Evolutionary conservation across 2,797 vertebrate species (phyloP), one percentile per base, ranked within the genome.

Genomic region (Epinephelus coioides): DNA sequence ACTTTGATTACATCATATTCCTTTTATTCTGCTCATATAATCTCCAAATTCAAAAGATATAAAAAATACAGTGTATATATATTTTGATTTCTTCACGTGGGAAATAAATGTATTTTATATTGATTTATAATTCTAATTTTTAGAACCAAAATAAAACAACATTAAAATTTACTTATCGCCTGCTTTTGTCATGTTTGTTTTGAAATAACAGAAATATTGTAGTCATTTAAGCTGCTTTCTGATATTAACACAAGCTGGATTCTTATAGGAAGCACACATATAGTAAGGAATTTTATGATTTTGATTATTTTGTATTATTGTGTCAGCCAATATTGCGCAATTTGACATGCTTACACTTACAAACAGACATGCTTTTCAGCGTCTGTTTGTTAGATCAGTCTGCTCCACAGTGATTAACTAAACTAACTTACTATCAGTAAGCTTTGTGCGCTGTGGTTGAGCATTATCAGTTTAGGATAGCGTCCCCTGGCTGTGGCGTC

Each of bases 401-500:
- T 59, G 21, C 27, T 21, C 23, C 40, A 17, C 0, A 34, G 34
- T 34, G 34, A 34, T 34, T 34, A 34, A 34, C 34, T 55, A 6
- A n/a, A 53, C 56, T 44, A 3, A 69, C 23, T 59, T 66, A 34
- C 55, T 27, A 3, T 69, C 30, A 51, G 19, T 49, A 13, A 76
- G 17, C 21, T 25, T 50, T 13, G 6, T 38, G 18, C 3, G 0
- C 34, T 63, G 11, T 63, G 25, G 27, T 54, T 60, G 5, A 50
- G 18, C 1, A 8, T 25, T n/a, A 17, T 55, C 27, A 25, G 34
- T 62, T 50, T 50, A 12, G 11, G 12, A 78, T 47, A 74, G 81
- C 38, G 17, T 56, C 67, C 49, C 69, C 79, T 49, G 18, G 30
- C 76, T 76, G 50, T 38, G 19, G 40, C 64, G 61, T 23, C 9